Evolutionary conservation across 2,113 vertebrate genomes (phyloP), one percentile per base, ranked within the genome.

Genomic region (Dasypus novemcinctus): DNA sequence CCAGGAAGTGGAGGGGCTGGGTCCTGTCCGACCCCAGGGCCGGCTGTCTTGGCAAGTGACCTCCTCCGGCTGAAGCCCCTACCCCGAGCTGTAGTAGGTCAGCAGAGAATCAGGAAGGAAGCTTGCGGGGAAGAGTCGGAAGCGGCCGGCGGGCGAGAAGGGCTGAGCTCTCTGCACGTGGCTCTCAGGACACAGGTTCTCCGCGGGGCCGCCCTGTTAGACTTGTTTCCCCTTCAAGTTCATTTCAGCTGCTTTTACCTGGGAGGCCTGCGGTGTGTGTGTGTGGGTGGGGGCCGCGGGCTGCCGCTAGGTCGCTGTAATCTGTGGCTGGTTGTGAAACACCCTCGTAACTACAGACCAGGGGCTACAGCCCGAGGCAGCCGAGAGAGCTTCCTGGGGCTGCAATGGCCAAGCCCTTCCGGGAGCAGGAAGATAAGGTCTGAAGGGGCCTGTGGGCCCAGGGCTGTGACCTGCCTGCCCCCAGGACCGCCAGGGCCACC

Each of bases 31-130:
- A 13, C 31, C 75, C 46, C 11, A 36, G 41, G 4, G 52, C 18
- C 12, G 36, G 14, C 7, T 66, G 13, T 69, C 54, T 41, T 21
- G 81, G 25, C n/a, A 63, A 4, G 9, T 33, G 64, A 64, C 31
- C 15, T 12, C 18, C 10, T 4, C 54, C 2, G 0, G 29, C 21
- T 41, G 21, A 10, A 23, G 14, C 10, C 20, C 10, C 43, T 31
- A 41, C 33, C 76, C 41, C 11, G 12, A 7, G 68, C 75, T 87
- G 33, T 1, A 27, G 72, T 31, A 49, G 68, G 82, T 33, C 4
- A 0, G 85, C 81, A 93, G 92, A 89, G 83, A 94, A 71, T 64
- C 76, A 93, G 93, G 94, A 95, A 96, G 90, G 87, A 95, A 95
- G 76, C 57, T 83, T 1, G 5, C 17, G 79, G 46, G 33, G 63